A percentile compares a stretch with the other conserved stretches of the same genome.
Conservation (phyloP, 2,113 vertebrate genomes). For the Muscicapa adusta region DNA sequence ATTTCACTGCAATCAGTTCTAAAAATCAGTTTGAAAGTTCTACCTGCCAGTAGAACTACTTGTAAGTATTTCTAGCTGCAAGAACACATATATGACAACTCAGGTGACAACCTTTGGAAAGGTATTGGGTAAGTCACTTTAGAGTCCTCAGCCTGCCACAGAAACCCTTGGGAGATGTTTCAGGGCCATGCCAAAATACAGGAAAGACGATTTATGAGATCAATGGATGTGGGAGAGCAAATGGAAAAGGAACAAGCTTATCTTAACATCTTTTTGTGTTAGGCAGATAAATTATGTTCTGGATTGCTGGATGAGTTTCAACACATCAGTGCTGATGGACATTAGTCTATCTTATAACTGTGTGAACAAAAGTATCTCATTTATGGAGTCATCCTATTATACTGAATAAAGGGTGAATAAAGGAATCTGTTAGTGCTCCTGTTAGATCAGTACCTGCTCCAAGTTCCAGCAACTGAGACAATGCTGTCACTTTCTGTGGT, state of each 20-base stretch:
- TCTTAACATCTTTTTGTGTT: neutral
- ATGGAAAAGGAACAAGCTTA: neutral
- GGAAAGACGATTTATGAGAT: neutral
- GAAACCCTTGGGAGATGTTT: neutral
- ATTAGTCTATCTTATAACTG: neutral
- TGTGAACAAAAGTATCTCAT: rapidly evolving
- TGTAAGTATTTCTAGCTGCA: neutral
- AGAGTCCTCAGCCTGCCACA: neutral
- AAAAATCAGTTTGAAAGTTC: neutral
- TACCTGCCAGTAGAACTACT: neutral
- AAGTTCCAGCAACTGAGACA: neutral
- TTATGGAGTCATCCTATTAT: neutral
- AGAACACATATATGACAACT: neutral
- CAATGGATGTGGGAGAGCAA: neutral
- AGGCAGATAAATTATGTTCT: neutral
- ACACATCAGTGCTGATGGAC: neutral
- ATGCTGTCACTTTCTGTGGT: neutral
- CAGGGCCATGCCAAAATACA: neutral
- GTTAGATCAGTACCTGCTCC: neutral
- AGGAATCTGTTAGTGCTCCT: neutral
- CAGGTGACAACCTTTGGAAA: neutral
- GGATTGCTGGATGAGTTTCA: neutral
- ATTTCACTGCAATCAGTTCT: neutral
- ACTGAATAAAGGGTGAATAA: neutral
- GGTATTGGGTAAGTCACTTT: neutral